Percentiles rank a stretch among this genome's conserved stretches.
phyloP scores from a whole-genome alignment of 2,113 vertebrate genomes.

The Rhabdomys dilectus region DNA sequence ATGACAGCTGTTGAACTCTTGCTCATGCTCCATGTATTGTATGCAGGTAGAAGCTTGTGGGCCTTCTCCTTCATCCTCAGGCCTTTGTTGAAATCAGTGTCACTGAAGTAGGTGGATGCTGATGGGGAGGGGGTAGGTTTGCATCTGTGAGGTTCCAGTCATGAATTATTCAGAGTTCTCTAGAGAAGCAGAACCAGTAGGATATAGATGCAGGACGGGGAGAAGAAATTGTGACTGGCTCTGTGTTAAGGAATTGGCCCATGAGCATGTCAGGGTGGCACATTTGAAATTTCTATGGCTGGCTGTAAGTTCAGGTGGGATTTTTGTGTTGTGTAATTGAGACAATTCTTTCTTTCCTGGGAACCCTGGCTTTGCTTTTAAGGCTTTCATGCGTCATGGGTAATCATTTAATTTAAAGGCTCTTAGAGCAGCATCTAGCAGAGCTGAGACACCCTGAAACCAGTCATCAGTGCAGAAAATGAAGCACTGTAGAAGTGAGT shows the following conservation, averaged over 20 bases:
- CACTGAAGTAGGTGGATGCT: not conserved
- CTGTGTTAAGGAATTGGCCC: not conserved
- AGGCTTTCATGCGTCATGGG: not conserved
- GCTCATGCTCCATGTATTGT: not conserved
- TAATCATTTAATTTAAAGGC: constrained; percentile 21
- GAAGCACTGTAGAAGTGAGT: not conserved
- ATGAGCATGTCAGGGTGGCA: not conserved
- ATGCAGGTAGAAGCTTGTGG: not conserved
- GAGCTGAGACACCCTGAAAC: not conserved
- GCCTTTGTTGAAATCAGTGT: not conserved
- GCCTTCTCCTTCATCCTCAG: not conserved
- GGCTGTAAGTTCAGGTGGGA: not conserved
- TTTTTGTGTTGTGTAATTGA: not conserved
- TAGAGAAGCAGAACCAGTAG: not conserved
- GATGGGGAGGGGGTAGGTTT: not conserved
- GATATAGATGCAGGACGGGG: too few species aligned
- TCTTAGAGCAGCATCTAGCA: not conserved
- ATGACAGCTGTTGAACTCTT: constrained; percentile 36
- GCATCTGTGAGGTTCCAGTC: not conserved
- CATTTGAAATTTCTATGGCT: not conserved
- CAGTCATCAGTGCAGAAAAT: not conserved
- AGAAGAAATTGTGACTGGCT: not conserved
- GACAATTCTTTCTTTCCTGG: not conserved
- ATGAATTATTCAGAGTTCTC: not conserved
- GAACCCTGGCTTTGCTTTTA: not conserved